These are phyloP conservation scores for Hydrozoanthus tunicans DNA, from an alignment of 64 coral and sea anemone species.

Conservation along the genomic window DNA sequence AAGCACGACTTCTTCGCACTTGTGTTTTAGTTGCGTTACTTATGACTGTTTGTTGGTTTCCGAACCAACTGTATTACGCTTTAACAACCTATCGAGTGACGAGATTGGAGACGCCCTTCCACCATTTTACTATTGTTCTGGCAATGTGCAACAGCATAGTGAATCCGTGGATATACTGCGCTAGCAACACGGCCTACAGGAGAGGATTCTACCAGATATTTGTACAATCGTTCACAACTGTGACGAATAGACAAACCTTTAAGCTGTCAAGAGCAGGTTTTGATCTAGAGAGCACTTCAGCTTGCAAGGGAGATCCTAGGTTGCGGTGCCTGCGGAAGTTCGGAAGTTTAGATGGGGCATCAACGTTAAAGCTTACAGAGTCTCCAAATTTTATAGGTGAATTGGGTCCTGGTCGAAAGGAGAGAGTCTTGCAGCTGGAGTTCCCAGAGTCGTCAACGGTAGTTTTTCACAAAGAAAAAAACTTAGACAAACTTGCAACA, in stretches of 20 bases:
- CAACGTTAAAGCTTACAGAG: not conserved
- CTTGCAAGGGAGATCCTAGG: not conserved
- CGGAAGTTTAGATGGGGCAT: not conserved
- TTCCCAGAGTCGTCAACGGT: not conserved
- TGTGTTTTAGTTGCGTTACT: constrained; percentile 66
- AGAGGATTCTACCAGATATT: constrained; percentile 12
- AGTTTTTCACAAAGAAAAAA: not conserved
- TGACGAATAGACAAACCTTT: not conserved
- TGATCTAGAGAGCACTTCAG: not conserved
- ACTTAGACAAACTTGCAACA: too few species aligned
- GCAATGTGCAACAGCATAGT: constrained; percentile 70
- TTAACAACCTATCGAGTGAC: constrained; percentile 53
- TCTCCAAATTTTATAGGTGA: not conserved
- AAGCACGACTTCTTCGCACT: constrained; percentile 58
- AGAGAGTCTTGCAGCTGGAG: not conserved
- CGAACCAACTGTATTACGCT: constrained; percentile 65
- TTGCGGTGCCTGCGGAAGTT: constrained; percentile 1
- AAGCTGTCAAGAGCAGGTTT: not conserved
- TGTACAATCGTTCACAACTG: not conserved
- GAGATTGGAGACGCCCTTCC: constrained; percentile 51
- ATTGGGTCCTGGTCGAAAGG: not conserved
- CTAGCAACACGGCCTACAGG: constrained; percentile 51
- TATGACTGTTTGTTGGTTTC: constrained; percentile 74
- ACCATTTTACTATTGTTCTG: constrained; percentile 73
- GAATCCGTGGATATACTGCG: constrained; percentile 65